phyloP scores from a whole-genome alignment of 2,113 vertebrate species.

The Triplophysa dalaica region DNA sequence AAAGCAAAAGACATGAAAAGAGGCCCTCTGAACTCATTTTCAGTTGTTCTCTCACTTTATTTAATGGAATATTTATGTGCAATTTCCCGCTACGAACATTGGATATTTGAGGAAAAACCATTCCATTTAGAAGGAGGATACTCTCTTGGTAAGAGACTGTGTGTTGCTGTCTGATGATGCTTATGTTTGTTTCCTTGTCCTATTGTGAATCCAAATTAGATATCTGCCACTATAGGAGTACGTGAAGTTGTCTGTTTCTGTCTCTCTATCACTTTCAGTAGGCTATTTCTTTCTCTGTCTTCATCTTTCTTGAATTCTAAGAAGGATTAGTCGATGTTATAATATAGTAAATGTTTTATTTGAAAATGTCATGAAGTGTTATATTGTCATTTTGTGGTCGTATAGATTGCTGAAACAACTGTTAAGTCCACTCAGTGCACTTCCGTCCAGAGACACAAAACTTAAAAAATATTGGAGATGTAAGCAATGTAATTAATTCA shows the following conservation, averaged over 20 bases:
- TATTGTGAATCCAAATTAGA: slow-evolving; percentile 69
- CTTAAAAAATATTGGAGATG: slow-evolving; percentile 90
- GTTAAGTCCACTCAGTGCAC: slow-evolving; percentile 79
- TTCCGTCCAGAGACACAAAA: slow-evolving; percentile 83
- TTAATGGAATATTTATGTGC: slow-evolving; percentile 90
- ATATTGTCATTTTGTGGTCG: slow-evolving; percentile 75
- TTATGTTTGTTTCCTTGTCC: slow-evolving; percentile 75
- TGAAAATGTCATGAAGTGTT: slow-evolving; percentile 70
- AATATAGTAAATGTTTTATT: slow-evolving; percentile 71
- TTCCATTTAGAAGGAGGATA: slow-evolving; percentile 87
- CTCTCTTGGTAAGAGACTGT: slow-evolving; percentile 81
- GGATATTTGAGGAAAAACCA: slow-evolving; percentile 88
- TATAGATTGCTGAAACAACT: slow-evolving; percentile 75
- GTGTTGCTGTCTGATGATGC: slow-evolving; percentile 70
- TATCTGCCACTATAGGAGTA: slow-evolving; percentile 72
- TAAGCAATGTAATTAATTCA: slow-evolving; percentile 92
- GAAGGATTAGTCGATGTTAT: slow-evolving; percentile 76
- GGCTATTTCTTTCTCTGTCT: slow-evolving; percentile 37
- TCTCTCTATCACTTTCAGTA: slow-evolving; percentile 30
- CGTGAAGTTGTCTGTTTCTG: slow-evolving; percentile 74
- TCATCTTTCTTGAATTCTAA: slow-evolving; percentile 69
- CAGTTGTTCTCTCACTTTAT: slow-evolving; percentile 64
- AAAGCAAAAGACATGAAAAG: slow-evolving; percentile 48
- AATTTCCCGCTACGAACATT: slow-evolving; percentile 82
- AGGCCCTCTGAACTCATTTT: slow-evolving; percentile 56